A percentile compares a stretch with the other conserved stretches of the same genome.
These are phyloP conservation scores for Centropyge bicolor DNA, from an alignment of 2,797 vertebrate species.

Conservation along the genomic window DNA sequence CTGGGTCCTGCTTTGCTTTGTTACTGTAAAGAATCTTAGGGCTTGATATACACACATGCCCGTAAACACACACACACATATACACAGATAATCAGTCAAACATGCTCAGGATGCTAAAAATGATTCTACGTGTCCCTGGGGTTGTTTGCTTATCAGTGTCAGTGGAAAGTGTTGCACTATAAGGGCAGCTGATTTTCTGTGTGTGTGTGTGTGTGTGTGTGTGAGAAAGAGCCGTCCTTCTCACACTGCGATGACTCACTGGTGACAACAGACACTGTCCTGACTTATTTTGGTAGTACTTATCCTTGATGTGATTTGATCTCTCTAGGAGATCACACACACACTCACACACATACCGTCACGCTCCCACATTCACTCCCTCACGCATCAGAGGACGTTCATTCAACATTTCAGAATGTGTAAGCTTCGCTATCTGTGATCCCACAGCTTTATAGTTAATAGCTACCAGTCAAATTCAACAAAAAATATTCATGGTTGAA, in stretches of 20 bases:
- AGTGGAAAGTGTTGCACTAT: constrained; percentile 77
- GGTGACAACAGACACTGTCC: constrained; percentile 39
- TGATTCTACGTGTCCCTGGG: constrained; percentile 34
- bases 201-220: constrained; percentile 26
- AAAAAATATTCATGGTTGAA: neutral
- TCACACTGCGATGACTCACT: constrained; percentile 58
- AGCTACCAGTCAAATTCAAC: neutral
- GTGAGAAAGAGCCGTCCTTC: constrained; percentile 49
- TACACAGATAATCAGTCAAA: constrained; percentile 13
- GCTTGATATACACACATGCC: neutral
- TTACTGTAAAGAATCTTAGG: neutral
- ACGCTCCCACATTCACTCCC: neutral
- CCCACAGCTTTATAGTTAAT: no score
- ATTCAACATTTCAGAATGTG: neutral
- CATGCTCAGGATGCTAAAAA: constrained; percentile 36
- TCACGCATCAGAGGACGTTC: neutral
- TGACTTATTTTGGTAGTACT: constrained; percentile 52
- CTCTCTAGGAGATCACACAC: constrained; percentile 20
- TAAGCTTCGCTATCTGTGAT: neutral
- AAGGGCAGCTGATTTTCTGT: constrained; percentile 60
- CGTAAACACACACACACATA: neutral
- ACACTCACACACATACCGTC: constrained; percentile 10
- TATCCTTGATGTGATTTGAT: constrained; percentile 52
- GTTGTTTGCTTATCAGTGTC: constrained; percentile 71
- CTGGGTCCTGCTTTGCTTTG: neutral